Base-by-base conservation (phyloP, 2,113 vertebrate species). In the Zosterops borbonicus region DNA sequence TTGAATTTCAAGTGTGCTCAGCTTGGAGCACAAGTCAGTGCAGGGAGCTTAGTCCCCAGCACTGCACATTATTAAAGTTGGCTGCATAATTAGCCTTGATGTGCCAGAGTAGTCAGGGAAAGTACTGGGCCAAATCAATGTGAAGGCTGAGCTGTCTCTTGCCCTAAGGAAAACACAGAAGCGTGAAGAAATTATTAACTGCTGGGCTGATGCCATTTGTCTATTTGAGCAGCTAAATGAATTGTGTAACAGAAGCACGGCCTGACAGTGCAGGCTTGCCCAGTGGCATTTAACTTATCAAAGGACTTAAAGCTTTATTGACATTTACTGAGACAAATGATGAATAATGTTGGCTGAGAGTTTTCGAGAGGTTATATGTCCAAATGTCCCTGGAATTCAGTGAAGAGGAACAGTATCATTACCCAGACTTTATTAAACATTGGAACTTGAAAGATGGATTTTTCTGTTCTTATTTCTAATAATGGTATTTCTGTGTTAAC, bases 161-260 rank as follows among this genome's bases (percentile, higher is more conserved):
- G 71, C 94, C 91, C 85, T 62, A 47, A 97, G 87, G 83, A 97
- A 87, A 96, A 96, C 73, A 75, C 35, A 67, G 87, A 64, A 90
- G 71, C 41, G 29, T 95, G 88, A 95, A 92, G 95, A 91, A 95
- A 91, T 96, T 67, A 96, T 95, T 94, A 96, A 97, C 89, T 92
- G 83, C 91, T 94, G 82, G 58, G 63, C 89, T 85, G 91, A 89
- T 87, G 91, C 95, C 94, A 93, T 97, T 96, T 97, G 87, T 96
- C 94, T 92, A 2, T 94, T 95, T 97, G 93, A 96, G 90, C 88
- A 96, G 78, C 86, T 90, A 96, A 96, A 96, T 95, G 93, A 94
- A 87, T 89, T 90, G 93, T 94, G 50, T 86, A 94, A 67, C 76
- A 92, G 86, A 83, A 87, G 89, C 60, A 28, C 9, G 10, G 74